These are phyloP conservation scores for Nephrotoma appendiculata DNA, from an alignment of 2,888 invertebrate genomes.

Conservation along the genomic window DNA sequence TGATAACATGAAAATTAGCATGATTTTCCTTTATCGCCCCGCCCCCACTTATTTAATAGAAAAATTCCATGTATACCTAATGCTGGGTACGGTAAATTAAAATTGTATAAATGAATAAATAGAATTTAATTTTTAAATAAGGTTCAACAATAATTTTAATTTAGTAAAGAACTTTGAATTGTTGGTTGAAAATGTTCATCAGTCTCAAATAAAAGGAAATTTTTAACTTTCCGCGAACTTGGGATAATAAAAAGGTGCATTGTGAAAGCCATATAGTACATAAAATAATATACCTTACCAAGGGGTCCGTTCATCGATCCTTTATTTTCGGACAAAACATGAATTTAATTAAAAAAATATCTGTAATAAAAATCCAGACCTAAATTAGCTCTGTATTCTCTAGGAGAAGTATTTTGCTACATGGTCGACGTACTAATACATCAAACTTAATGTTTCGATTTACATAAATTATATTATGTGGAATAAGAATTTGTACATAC, in stretches of 20 bases:
- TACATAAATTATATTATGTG: neutral
- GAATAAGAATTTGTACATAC: neutral
- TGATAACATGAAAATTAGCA: too few relatives aligned
- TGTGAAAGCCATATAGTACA: neutral
- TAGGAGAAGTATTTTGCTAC: neutral
- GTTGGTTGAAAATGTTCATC: too few relatives aligned
- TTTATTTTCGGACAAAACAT: neutral
- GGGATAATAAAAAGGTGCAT: neutral
- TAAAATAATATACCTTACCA: neutral
- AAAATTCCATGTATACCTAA: too few relatives aligned
- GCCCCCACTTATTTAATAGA: too few relatives aligned
- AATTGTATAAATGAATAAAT: too few relatives aligned
- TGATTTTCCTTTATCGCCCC: too few relatives aligned
- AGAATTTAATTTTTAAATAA: too few relatives aligned
- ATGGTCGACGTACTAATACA: neutral
- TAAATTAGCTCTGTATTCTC: neutral
- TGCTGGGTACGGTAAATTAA: too few relatives aligned
- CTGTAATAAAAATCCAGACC: neutral
- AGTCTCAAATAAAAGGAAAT: too few relatives aligned
- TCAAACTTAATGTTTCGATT: neutral
- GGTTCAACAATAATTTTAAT: too few relatives aligned
- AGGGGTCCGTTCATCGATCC: neutral
- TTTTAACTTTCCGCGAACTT: neutral
- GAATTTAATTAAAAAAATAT: neutral
- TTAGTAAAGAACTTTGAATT: too few relatives aligned